phyloP scores from a whole-genome alignment of 2,113 vertebrate species.

The Callospermophilus lateralis region DNA sequence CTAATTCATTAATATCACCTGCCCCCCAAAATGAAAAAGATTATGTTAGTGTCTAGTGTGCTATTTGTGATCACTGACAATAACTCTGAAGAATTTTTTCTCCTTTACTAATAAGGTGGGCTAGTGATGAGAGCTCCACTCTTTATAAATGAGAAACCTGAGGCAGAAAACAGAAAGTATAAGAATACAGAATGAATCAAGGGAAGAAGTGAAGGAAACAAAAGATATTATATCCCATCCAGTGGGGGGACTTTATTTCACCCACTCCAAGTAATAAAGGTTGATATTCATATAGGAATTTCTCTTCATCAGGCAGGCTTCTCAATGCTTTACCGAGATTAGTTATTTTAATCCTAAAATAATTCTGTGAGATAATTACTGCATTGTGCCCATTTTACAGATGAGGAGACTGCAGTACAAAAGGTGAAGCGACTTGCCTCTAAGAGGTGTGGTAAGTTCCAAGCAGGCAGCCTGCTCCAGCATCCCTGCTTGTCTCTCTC shows the following conservation, averaged over 20 bases:
- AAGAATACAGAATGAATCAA: background rate
- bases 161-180: background rate
- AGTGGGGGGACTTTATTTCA: background rate
- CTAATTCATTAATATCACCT: no score
- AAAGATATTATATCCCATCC: fast-evolving
- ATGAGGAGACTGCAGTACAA: background rate
- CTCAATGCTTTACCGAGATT: background rate
- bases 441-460: background rate
- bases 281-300: background rate
- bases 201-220: background rate
- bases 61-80: background rate
- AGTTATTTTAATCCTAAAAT: background rate
- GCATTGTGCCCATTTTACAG: background rate
- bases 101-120: background rate
- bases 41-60: background rate
- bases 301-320: background rate
- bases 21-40: background rate
- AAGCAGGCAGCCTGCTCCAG: background rate
- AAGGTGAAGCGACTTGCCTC: background rate
- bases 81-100: background rate
- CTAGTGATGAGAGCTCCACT: background rate
- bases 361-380: background rate
- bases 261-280: background rate
- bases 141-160: background rate
- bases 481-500: background rate